Percentiles rank a stretch among this genome's conserved stretches.
Conservation (phyloP, 1,140 invertebrate species). For the Andricus grossulariae region DNA sequence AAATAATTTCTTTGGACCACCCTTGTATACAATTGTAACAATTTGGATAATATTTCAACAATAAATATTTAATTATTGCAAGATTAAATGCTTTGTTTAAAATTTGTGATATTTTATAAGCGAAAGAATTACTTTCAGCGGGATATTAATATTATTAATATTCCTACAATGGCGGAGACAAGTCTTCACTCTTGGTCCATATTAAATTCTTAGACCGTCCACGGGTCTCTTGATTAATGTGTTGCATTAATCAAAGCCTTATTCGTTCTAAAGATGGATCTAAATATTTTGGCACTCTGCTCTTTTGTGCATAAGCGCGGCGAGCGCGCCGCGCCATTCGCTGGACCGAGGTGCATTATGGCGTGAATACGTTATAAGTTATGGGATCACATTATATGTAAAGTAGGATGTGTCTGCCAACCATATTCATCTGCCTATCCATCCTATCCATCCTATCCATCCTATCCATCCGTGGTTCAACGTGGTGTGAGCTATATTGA, state of each 20-base stretch:
- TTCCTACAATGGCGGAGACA: slow-evolving; percentile 55
- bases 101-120: too few relatives aligned
- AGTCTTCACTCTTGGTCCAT: slow-evolving; percentile 54
- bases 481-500: slow-evolving; percentile 1
- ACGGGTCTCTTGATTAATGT: slow-evolving; percentile 54
- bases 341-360: slow-evolving; percentile 40
- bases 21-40: too few relatives aligned
- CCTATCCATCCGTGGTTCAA: neutral
- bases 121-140: too few relatives aligned
- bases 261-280: slow-evolving; percentile 50
- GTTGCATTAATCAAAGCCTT: slow-evolving; percentile 62
- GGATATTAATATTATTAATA: slow-evolving; percentile 44
- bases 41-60: too few relatives aligned
- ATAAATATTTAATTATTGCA: too few relatives aligned
- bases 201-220: slow-evolving; percentile 61
- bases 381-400: slow-evolving; percentile 56
- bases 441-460: neutral
- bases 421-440: slow-evolving; percentile 38
- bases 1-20: too few relatives aligned
- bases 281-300: slow-evolving; percentile 58
- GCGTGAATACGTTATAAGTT: slow-evolving; percentile 51
- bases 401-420: slow-evolving; percentile 46
- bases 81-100: too few relatives aligned
- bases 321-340: neutral
- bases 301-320: slow-evolving; percentile 33